Base-by-base conservation (phyloP, 2,113 vertebrate genomes). In the Sander lucioperca region DNA sequence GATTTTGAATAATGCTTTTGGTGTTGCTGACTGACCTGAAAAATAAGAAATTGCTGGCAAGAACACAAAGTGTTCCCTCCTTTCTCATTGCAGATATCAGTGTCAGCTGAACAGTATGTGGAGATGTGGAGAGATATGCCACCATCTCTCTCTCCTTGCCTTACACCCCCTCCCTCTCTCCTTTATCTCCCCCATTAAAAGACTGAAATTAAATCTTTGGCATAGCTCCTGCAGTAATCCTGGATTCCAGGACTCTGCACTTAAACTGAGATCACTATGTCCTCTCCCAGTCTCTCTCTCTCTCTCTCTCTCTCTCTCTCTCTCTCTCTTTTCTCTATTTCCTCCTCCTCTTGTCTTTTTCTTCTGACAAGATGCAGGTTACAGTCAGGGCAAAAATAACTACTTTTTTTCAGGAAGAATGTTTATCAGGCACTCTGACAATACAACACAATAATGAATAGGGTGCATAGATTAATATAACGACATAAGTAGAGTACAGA, bases 181-280 rank as follows among this genome's bases (percentile, higher is more conserved):
- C 51, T 62, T 76, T 73, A 36, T 82, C 53, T 47, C 15, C 10
- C 30, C 50, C 80, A 69, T 43, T 63, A 65, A 83, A 83, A 19
- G 36, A 36, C 25, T 84, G 70, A 86, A 82, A 84, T 84, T 30
- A 81, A 77, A 81, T 75, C 54, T 81, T 58, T 80, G 73, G 47
- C 77, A 88, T 50, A 56, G 39, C 45, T 65, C 59, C 53, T 30
- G 18, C 47, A 36, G 21, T 66, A 66, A 76, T 77, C 65, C 66
- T 56, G 33, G 53, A 71, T 65, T 78, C 53, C 47, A 66, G 23
- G n/a, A 82, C 36, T 77, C 23, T 45, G 4, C 33, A 63, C 50
- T 75, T 67, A 50, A 61, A 75, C 54, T 27, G 43, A 63, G 48
- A 68, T 77, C 33, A 23, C 5, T 48, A 13, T 30, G 10, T 48